phyloP scores from a whole-genome alignment of 2,888 invertebrate genomes.

The Bruchidius siliquastri region DNA sequence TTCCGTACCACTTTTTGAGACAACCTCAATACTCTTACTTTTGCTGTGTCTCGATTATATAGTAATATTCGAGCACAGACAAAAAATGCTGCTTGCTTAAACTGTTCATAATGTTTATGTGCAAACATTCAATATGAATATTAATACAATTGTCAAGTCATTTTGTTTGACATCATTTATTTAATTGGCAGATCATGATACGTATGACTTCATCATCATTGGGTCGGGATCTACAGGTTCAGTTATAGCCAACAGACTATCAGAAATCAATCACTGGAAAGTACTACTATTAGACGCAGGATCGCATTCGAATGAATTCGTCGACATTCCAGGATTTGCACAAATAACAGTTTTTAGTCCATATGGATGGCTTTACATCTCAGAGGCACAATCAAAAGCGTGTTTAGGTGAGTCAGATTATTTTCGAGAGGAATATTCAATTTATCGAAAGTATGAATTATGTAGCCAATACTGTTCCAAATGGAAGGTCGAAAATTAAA shows the following conservation, averaged over 20 bases:
- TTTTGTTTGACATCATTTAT: neutral
- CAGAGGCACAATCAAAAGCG: neutral
- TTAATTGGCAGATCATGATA: constrained; percentile 13
- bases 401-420: neutral
- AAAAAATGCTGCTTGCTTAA: too few relatives aligned
- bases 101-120: too few relatives aligned
- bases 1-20: too few relatives aligned
- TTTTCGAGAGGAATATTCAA: too few relatives aligned
- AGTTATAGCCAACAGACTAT: constrained; percentile 62
- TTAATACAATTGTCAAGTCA: too few relatives aligned
- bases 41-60: too few relatives aligned
- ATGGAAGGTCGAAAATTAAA: too few relatives aligned
- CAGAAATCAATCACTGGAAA: constrained; percentile 56
- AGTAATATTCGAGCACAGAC: too few relatives aligned
- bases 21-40: too few relatives aligned
- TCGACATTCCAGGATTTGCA: neutral
- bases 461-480: too few relatives aligned
- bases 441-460: too few relatives aligned
- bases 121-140: too few relatives aligned
- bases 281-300: constrained; percentile 64
- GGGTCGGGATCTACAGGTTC: constrained; percentile 69
- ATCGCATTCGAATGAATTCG: neutral
- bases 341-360: neutral
- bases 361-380: neutral
- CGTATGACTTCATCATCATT: constrained; percentile 62